Evolutionary conservation across 2,113 vertebrate species (phyloP), one percentile per base, ranked within the genome.

Genomic region (Prionailurus bengalensis): DNA sequence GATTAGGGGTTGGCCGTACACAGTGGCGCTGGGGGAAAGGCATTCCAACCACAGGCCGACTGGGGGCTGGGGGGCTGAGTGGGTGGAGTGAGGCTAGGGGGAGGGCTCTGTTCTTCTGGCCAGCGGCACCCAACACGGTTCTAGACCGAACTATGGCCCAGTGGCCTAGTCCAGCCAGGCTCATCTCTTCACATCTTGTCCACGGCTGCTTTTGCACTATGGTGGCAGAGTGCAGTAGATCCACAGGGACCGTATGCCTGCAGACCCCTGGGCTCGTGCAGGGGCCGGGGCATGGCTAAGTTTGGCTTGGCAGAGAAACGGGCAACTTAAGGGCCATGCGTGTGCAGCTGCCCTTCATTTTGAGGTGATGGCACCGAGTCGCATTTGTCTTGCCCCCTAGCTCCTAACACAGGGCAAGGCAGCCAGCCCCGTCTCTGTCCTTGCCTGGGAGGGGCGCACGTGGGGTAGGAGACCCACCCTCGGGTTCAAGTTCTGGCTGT

Each of bases 191-290:
- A 23, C 3, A 10, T 14, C 53, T 27, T 3, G 5, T 17, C 17
- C 23, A 21, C 1, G 21, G 61, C 61, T 10, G 31, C 76, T 66
- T 88, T 65, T 48, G 21, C 23, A 9, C 36, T 0, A 1, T 31
- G 14, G 36, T 5, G 58, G 29, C 19, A 15, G 48, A 70, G 55
- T 1, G 11, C 16, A 27, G 66, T 10, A 16, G 81, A 17, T 11
- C 45, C 27, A 33, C 79, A 29, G 39, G 55, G 61, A 29, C 48
- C 31, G 6, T 0, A 0, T 0, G 4, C 27, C 70, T 0, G 2
- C 14, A 16, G 51, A 2, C 14, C 25, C 27, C 31, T 9, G 61
- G 63, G 48, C 12, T 6, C 0, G 12, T 1, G 70, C 21, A 51
- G 68, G 51, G 51, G n/a, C 70, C 71, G 33, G 29, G 14, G 39